phyloP scores from a whole-genome alignment of 2,113 vertebrate species.

The Vireo altiloquus region DNA sequence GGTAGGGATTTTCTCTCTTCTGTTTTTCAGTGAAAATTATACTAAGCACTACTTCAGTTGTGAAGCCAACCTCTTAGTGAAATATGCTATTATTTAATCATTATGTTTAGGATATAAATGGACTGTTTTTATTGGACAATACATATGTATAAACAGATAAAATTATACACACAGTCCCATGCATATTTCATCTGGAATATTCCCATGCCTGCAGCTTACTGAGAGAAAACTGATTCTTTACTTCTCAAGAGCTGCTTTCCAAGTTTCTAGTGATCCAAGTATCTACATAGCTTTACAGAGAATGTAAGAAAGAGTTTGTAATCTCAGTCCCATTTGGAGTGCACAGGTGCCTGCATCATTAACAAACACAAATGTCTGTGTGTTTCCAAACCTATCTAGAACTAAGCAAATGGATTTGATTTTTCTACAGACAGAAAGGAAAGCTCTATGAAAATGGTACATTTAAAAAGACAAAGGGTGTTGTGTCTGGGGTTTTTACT shows the following conservation, averaged over 20 bases:
- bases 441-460: background rate
- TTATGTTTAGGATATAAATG: slow-evolving; percentile 21
- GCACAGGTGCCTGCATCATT: background rate
- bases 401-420: background rate
- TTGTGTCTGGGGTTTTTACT: background rate
- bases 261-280: background rate
- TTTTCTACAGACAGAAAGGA: background rate
- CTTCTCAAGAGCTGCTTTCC: background rate
- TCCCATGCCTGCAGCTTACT: slow-evolving; percentile 6
- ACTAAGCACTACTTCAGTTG: background rate
- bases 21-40: background rate
- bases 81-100: slow-evolving; percentile 32
- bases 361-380: background rate
- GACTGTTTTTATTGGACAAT: slow-evolving; percentile 36
- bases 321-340: background rate
- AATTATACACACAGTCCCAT: background rate
- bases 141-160: slow-evolving; percentile 7
- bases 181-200: slow-evolving; percentile 29
- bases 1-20: background rate
- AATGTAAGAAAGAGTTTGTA: background rate
- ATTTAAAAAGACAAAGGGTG: background rate
- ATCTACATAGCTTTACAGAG: background rate
- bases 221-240: background rate
- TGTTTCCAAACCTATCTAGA: background rate
- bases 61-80: slow-evolving; percentile 14